Evolutionary conservation across 1,140 invertebrate species (phyloP).

Genomic region (Caenorhabditis latens): DNA sequence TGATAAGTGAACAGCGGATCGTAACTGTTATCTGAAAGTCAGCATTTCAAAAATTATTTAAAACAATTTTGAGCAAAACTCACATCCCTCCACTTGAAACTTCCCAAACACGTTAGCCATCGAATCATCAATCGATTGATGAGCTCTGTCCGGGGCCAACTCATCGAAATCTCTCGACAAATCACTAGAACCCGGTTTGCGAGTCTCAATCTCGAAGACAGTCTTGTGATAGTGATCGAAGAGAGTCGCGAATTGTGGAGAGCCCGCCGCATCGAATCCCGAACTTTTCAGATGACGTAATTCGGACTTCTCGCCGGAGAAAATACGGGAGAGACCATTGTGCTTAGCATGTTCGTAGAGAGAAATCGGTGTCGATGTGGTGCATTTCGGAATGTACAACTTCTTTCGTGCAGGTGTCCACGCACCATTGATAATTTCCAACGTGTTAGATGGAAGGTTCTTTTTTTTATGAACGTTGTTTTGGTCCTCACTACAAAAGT

Average conservation of each 20-base stretch:
- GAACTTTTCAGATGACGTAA: not conserved
- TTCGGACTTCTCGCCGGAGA: slow-evolving; percentile 28
- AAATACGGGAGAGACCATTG: not conserved
- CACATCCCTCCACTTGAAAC: not conserved
- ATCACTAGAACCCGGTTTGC: not conserved
- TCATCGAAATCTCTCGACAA: not conserved
- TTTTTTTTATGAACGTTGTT: not conserved
- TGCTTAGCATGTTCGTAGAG: not conserved
- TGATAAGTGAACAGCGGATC: too few relatives aligned
- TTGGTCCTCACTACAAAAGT: not conserved
- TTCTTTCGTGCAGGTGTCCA: not conserved
- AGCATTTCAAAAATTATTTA: too few relatives aligned
- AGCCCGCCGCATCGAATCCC: not conserved
- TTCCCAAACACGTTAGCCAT: not conserved
- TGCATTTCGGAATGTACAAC: not conserved
- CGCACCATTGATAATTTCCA: not conserved
- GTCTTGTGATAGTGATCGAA: slow-evolving; percentile 46
- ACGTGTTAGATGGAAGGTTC: not conserved
- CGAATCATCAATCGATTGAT: slow-evolving; percentile 14
- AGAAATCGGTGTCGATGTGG: not conserved
- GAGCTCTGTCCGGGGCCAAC: not conserved
- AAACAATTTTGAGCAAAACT: not conserved
- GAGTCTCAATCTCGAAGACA: not conserved
- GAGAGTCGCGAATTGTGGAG: slow-evolving; percentile 10
- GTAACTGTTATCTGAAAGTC: too few relatives aligned